These are phyloP conservation scores for Nebria brevicollis DNA, from an alignment of 2,888 invertebrate species.

Conservation along the genomic window DNA sequence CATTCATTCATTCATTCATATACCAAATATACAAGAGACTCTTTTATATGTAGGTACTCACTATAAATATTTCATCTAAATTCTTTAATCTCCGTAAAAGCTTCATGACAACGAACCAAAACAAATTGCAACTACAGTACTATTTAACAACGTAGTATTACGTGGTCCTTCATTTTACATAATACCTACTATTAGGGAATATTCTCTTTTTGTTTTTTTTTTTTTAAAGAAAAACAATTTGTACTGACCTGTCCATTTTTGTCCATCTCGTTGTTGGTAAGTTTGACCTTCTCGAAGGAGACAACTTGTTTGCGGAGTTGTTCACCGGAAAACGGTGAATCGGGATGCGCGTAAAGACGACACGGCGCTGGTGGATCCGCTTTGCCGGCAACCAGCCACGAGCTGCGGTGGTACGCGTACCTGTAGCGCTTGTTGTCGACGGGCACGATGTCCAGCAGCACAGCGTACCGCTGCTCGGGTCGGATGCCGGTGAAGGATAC, in stretches of 20 bases:
- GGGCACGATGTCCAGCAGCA: slow-evolving; percentile 82
- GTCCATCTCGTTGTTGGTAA: slow-evolving; percentile 86
- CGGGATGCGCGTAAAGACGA: slow-evolving; percentile 80
- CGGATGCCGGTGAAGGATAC: slow-evolving; percentile 78
- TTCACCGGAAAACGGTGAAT: slow-evolving; percentile 82
- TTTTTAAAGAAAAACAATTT: background rate
- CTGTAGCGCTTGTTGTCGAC: slow-evolving; percentile 82
- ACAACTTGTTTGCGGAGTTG: slow-evolving; percentile 82
- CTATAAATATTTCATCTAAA: too few relatives aligned
- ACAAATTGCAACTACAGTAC: too few relatives aligned
- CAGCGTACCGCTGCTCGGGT: slow-evolving; percentile 74
- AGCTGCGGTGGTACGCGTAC: slow-evolving; percentile 85
- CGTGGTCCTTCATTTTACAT: too few relatives aligned
- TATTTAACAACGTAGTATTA: too few relatives aligned
- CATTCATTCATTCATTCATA: too few relatives aligned
- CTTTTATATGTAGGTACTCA: too few relatives aligned
- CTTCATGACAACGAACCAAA: too few relatives aligned
- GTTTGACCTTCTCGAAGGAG: slow-evolving; percentile 85
- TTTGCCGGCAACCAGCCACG: slow-evolving; percentile 85
- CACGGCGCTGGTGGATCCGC: slow-evolving; percentile 80
- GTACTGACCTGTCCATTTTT: slow-evolving; percentile 76
- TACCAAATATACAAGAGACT: too few relatives aligned
- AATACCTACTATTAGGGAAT: too few relatives aligned
- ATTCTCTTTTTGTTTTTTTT: too few relatives aligned
- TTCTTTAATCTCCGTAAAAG: too few relatives aligned